phyloP scores from a whole-genome alignment of 2,113 vertebrate genomes.

The Anseranas semipalmata region DNA sequence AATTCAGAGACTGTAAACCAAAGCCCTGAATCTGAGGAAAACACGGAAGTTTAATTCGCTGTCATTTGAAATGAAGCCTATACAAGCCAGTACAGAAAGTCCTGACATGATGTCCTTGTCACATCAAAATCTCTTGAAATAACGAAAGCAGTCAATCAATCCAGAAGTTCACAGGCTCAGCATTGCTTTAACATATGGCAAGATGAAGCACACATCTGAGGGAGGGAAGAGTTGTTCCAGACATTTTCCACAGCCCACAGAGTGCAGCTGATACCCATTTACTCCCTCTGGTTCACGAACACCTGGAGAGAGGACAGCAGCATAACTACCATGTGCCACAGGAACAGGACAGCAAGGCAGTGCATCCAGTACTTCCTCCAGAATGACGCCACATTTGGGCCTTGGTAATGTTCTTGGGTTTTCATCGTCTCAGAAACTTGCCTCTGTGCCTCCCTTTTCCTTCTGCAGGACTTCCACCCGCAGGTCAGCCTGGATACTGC shows the following conservation, averaged over 20 bases:
- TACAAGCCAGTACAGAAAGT: not conserved
- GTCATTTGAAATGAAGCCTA: not conserved
- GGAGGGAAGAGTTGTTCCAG: not conserved
- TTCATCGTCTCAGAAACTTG: not conserved
- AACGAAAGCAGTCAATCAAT: not conserved
- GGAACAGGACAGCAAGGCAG: not conserved
- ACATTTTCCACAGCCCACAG: not conserved
- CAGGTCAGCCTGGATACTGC: constrained; percentile 51
- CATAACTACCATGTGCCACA: not conserved
- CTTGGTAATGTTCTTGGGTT: not conserved
- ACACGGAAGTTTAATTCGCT: not conserved
- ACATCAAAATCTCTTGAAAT: not conserved
- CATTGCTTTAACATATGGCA: not conserved
- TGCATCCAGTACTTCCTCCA: not conserved
- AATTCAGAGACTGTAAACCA: not conserved
- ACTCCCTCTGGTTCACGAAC: not conserved
- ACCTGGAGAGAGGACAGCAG: not conserved
- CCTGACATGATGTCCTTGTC: not conserved
- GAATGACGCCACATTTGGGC: not conserved
- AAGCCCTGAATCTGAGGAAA: not conserved
- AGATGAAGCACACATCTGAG: not conserved
- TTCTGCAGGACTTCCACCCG: constrained; percentile 38
- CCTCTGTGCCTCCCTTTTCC: not conserved
- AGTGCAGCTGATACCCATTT: not conserved
- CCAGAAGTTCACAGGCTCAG: not conserved